Percentiles rank a stretch among this genome's conserved stretches.
Evolutionary conservation across 2,888 invertebrate species (phyloP).

Genomic region (Mystacides longicornis): DNA sequence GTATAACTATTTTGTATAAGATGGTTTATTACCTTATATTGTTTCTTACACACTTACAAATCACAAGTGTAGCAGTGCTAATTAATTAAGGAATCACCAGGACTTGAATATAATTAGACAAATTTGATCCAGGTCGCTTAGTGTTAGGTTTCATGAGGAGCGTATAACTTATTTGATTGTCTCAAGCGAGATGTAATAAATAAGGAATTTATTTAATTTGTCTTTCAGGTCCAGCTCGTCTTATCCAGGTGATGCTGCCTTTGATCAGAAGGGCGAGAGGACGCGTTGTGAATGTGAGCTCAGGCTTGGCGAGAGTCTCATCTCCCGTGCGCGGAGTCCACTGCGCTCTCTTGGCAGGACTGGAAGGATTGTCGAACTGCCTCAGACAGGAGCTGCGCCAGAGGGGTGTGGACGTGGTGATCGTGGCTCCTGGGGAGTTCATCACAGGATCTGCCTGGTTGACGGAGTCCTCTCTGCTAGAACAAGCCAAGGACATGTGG

Average conservation of each 20-base stretch:
- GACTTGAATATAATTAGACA: too few relatives aligned
- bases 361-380: conserved; percentile 74
- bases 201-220: too few relatives aligned
- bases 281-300: conserved; percentile 72
- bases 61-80: too few relatives aligned
- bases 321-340: conserved; percentile 77
- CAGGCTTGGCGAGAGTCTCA: conserved; percentile 71
- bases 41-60: too few relatives aligned
- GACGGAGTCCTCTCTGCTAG: conserved; percentile 57
- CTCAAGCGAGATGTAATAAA: too few relatives aligned
- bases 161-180: too few relatives aligned
- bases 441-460: conserved; percentile 75
- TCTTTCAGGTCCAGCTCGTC: conserved; percentile 53
- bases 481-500: conserved; percentile 79
- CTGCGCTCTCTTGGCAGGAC: conserved; percentile 67
- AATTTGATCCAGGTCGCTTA: too few relatives aligned
- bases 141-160: too few relatives aligned
- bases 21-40: too few relatives aligned
- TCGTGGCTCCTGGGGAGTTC: conserved; percentile 80
- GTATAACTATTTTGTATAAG: too few relatives aligned
- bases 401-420: conserved; percentile 74
- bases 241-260: conserved; percentile 76
- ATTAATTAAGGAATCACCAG: too few relatives aligned
- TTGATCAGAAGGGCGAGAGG: conserved; percentile 70
- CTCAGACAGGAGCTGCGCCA: conserved; percentile 71